Evolutionary conservation across 2,888 invertebrate species (phyloP), one percentile per base, ranked within the genome.

Genomic region (Drosophila meridiana): DNA sequence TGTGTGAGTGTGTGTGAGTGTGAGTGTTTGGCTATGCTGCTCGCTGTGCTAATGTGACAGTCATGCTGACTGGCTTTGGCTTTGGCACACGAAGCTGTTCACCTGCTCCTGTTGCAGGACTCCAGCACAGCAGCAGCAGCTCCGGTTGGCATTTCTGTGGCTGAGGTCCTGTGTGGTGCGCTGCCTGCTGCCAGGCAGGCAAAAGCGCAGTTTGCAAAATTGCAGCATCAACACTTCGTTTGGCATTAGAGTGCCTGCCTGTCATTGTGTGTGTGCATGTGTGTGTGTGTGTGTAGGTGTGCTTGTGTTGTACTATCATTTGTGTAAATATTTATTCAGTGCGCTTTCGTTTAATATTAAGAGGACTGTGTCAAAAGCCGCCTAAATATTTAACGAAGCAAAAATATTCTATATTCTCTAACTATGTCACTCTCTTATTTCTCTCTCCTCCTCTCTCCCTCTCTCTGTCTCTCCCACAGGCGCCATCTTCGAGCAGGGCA

Each of bases 401-500:
- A 86, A 75, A 76, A 79, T 84, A 74, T 78, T 66, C 56, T 38
- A 63, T 43, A 69, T 71, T 20, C 47, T 43, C 53, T 45, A 48
- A 64, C 64, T 60, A 40, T 63, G 67, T 67, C 52, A 66, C 63
- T 76, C 20, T 62, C 14, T n/a, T 3, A 4, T 4, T 13, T 59
- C 61, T 79, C n/a, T 57, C 34, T 50, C 67, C 60, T 13, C 67
- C 59, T 75, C 30, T 77, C 68, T 63, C 57, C 80, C 94, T 94
- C 3, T 36, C 45, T 55, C n/a, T 52, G 40, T 58, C 30, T 73
- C n/a, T 13, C 61, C 43, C 59, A 42, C 70, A 98, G 98, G 98
- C 90, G 97, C 97, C 60, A 97, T 98, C 90, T 98, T 98, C 93
- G 98, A 98, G 91, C 97, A 97, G 92, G 97, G 97, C 70, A 97